phyloP scores from a whole-genome alignment of 2,113 vertebrate genomes.

The Platycercus adscitus region DNA sequence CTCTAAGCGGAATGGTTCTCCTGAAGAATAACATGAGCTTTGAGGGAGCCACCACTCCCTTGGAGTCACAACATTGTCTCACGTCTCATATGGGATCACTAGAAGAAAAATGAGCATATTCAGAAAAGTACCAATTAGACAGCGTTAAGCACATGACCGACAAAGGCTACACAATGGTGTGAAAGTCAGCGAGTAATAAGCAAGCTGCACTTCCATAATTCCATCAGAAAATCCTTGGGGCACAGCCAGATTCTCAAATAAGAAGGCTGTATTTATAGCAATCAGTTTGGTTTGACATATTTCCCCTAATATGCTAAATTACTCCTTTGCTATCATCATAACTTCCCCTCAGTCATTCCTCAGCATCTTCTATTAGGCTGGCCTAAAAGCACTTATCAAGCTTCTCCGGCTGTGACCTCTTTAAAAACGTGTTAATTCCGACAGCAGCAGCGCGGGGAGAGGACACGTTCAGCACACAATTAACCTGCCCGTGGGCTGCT shows the following conservation, averaged over 20 bases:
- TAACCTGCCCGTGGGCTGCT: neutral
- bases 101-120: neutral
- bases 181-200: constrained; percentile 51
- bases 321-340: constrained; percentile 59
- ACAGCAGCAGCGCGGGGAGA: neutral
- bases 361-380: constrained; percentile 44
- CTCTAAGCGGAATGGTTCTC: neutral
- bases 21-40: neutral
- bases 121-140: constrained; percentile 43
- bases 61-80: neutral
- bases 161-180: constrained; percentile 22
- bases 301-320: constrained; percentile 71
- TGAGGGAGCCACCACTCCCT: neutral
- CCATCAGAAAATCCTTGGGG: constrained; percentile 65
- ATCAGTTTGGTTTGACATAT: constrained; percentile 72
- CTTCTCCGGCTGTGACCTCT: constrained; percentile 38
- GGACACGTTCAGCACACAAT: neutral
- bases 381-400: constrained; percentile 35
- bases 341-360: constrained; percentile 60
- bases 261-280: constrained; percentile 67
- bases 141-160: neutral
- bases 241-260: constrained; percentile 63
- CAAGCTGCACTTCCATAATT: constrained; percentile 45
- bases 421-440: neutral
- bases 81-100: neutral